Conservation (phyloP, 2,888 invertebrate species). For the Drosophila pseudotakahashii region DNA sequence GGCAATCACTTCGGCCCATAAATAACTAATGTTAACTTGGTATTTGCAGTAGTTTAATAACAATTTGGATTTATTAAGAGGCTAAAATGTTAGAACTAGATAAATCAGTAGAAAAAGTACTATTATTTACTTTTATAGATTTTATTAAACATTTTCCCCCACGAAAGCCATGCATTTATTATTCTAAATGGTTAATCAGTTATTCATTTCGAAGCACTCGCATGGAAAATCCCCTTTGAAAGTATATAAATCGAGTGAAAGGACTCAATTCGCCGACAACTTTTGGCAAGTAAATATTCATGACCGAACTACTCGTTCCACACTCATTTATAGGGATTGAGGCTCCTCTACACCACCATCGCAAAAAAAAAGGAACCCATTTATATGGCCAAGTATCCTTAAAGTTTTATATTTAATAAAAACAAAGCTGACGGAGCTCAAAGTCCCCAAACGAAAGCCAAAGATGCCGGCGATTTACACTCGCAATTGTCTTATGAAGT, state of each 20-base stretch:
- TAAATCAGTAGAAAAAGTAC: no score
- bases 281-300: conserved; percentile 32
- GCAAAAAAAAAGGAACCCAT: conserved; percentile 5
- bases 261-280: neutral
- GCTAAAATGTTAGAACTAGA: no score
- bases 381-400: conserved; percentile 27
- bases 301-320: conserved; percentile 13
- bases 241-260: conserved; percentile 16
- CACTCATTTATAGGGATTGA: conserved; percentile 27
- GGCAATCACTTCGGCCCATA: conserved; percentile 9
- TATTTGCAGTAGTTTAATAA: neutral
- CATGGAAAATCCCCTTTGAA: conserved; percentile 8
- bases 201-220: neutral
- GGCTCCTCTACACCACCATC: neutral
- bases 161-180: neutral
- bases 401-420: conserved; percentile 49
- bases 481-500: conserved; percentile 74
- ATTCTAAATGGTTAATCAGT: neutral
- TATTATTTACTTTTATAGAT: no score
- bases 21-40: neutral
- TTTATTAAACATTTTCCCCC: no score
- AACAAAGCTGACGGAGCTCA: conserved; percentile 41
- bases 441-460: conserved; percentile 29
- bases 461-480: conserved; percentile 60
- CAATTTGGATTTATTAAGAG: neutral